A percentile compares a stretch with the other conserved stretches of the same genome.
These are phyloP conservation scores for Globodera ellingtonae DNA, from an alignment of 1,140 invertebrate species.

Conservation along the genomic window DNA sequence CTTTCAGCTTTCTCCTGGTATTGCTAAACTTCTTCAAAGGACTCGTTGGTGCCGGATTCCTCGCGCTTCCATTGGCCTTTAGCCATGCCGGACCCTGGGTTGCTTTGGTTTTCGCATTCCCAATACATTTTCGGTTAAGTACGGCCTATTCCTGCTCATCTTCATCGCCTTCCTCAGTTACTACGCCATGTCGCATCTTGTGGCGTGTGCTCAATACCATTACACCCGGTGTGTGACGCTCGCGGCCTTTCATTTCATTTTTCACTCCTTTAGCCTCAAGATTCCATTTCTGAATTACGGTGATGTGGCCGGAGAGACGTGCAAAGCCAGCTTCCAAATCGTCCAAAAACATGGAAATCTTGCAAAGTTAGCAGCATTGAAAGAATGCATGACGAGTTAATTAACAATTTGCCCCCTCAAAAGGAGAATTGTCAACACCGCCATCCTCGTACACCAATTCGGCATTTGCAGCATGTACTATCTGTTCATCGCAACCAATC, in stretches of 20 bases:
- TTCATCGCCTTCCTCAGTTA: constrained; percentile 54
- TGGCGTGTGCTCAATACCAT: constrained; percentile 57
- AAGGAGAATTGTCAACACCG: constrained; percentile 36
- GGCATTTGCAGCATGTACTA: constrained; percentile 62
- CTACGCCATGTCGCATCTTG: constrained; percentile 58
- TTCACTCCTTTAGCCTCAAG: constrained; percentile 38
- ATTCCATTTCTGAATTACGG: constrained; percentile 52
- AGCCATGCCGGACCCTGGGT: constrained; percentile 58
- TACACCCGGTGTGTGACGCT: constrained; percentile 37
- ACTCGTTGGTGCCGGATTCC: constrained; percentile 58
- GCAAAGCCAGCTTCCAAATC: constrained; percentile 46
- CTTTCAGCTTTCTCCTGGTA: constrained; percentile 21
- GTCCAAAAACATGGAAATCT: constrained; percentile 32
- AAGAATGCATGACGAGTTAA: no score
- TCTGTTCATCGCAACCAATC: constrained; percentile 54
- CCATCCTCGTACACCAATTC: constrained; percentile 48
- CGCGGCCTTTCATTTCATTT: background rate
- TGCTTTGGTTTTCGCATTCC: background rate
- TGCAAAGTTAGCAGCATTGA: constrained; percentile 22
- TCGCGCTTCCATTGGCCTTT: constrained; percentile 56
- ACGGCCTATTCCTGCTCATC: constrained; percentile 47
- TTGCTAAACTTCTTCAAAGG: constrained; percentile 52
- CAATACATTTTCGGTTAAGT: constrained; percentile 11
- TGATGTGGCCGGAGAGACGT: constrained; percentile 52
- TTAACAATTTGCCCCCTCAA: no score